Evolutionary conservation across 2,888 invertebrate species (phyloP), one percentile per base, ranked within the genome.

Genomic region (Rhagonycha fulva): DNA sequence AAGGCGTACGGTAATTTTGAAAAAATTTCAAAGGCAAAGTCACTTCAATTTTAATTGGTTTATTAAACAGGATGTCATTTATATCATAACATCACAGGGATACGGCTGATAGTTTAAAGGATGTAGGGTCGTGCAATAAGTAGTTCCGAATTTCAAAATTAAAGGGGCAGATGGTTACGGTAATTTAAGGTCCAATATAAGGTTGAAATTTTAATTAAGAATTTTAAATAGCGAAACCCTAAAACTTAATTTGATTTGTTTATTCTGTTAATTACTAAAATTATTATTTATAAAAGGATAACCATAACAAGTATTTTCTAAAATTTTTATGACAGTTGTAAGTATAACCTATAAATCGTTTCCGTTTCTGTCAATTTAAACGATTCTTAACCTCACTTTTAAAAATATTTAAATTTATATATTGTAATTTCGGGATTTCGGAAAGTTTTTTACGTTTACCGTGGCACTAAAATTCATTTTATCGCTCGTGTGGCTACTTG

Each of bases 221-320:
- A 26, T 66, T 66, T 28, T 30, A 72, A 72, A 72, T 72, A 26
- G 63, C 66, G 67, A 66, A 72, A 72, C 66, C 66, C 71, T 47
- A 23, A 14, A 26, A 66, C 23, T 66, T 26, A 68, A 68, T 68
- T 30, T 68, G 68, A 14, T 30, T 30, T 68, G 68, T 66, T 26
- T 66, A 23, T 66, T 66, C 10, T 66, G 68, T 68, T 47, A 24
- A 66, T 66, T 66, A n/a, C 63, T 12, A 66, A 24, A 66, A 26
- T 24, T 23, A 66, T n/a, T 14, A n/a, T 14, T 19, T 24, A 12
- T 11, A 24, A 66, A 26, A 66, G 63, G 14, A 24, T 23, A 23
- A n/a, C 63, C 63, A 24, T 24, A 24, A n/a, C n/a, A n/a, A n/a
- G n/a, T 19, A 1, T 19, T 19, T 19, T 1, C 19, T 19, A 19